These are phyloP conservation scores for Drosophila varians DNA, from an alignment of 1,140 invertebrate genomes.

Conservation along the genomic window DNA sequence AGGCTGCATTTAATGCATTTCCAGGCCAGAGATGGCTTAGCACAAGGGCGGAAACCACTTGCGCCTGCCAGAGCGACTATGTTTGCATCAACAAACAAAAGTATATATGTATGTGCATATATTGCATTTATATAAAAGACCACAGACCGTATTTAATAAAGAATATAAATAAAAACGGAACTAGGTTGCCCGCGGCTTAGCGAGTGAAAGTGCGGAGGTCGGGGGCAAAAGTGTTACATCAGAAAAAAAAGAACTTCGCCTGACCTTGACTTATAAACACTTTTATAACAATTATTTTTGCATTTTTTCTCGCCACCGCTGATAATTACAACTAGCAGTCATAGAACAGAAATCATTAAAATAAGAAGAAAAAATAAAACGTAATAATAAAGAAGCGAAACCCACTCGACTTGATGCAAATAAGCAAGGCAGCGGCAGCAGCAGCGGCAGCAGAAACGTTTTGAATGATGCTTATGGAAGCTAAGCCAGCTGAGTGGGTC, in stretches of 20 bases:
- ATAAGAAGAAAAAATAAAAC: slow-evolving; percentile 11
- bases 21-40: slow-evolving; percentile 18
- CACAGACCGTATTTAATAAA: slow-evolving; percentile 36
- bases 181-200: slow-evolving; percentile 32
- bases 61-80: slow-evolving; percentile 17
- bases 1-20: slow-evolving; percentile 49
- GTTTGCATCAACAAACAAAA: slow-evolving; percentile 34
- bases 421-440: slow-evolving; percentile 24
- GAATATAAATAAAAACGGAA: slow-evolving; percentile 46
- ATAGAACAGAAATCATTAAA: slow-evolving; percentile 48
- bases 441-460: slow-evolving; percentile 13
- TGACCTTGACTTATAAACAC: slow-evolving; percentile 58
- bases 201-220: background rate
- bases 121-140: slow-evolving; percentile 13
- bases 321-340: slow-evolving; percentile 32
- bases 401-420: slow-evolving; percentile 52
- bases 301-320: slow-evolving; percentile 32
- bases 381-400: slow-evolving; percentile 39
- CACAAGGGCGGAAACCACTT: slow-evolving; percentile 31
- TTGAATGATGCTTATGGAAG: slow-evolving; percentile 48
- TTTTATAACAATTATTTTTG: slow-evolving; percentile 56
- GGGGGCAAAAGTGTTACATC: slow-evolving; percentile 24
- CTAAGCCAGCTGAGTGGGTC: slow-evolving; percentile 34
- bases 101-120: slow-evolving; percentile 18
- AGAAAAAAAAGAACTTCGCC: slow-evolving; percentile 29